Base-by-base conservation (phyloP, 23 tunicate genomes). In the Halocynthia roretzi region DNA sequence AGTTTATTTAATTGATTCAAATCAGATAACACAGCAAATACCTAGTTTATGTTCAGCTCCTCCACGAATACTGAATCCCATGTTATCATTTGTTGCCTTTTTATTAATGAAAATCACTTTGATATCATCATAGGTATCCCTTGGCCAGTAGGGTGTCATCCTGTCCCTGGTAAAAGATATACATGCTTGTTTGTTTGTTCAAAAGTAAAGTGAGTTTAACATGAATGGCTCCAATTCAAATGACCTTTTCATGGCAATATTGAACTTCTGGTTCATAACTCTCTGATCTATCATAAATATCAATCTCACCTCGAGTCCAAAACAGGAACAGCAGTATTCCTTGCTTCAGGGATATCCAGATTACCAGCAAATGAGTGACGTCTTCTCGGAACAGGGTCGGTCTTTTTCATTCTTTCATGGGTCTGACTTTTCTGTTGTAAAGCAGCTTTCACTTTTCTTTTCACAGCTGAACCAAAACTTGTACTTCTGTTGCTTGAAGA, bases 361-460 rank as follows among this genome's bases (percentile, higher is more conserved):
- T 40, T 15, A 9, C 10, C 10, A 10, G 70, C 31, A 9, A 65
- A 48, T 5, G 70, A 65, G 31, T 65, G 70, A 8, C 70, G 70
- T 15, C 70, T 65, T 65, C 70, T 65, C 9, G 70, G 70, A 11
- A 15, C 70, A 9, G 70, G 2, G 9, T 48, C 70, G 31, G 22
- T 65, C 19, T 20, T 20, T 65, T 65, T 65, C 44, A 31, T 31
- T 31, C 44, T 4, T 65, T 65, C 70, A 40, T 20, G 22, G 31
- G 17, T 10, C 5, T 48, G 70, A 7, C 85, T 80, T 72, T 77
- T 69, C n/a, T 84, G 83, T 66, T 84, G 61, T 8, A 87, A 80
- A 7, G 76, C 93, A 15, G 93, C 93, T 48, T 83, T 76, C 48
- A 87, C 85, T 76, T 81, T 81, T 54, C 93, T 54, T 7, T 86